These are phyloP conservation scores for Mormyrus lacerda DNA, from an alignment of 2,113 vertebrate genomes.

Conservation along the genomic window DNA sequence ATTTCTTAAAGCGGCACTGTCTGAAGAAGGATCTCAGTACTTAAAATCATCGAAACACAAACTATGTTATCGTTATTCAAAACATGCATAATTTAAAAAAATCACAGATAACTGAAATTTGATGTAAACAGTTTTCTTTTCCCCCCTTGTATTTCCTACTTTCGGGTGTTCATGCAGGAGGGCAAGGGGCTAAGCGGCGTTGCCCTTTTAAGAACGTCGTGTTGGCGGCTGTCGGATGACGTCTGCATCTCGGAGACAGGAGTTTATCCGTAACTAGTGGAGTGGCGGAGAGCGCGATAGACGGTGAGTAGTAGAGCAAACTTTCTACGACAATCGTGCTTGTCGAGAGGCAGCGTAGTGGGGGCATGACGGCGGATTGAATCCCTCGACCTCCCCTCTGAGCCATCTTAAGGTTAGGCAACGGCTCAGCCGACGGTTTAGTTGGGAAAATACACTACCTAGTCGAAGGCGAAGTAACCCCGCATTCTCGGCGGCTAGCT, in stretches of 20 bases:
- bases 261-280: constrained; percentile 10
- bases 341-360: not conserved
- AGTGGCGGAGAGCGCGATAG: constrained; percentile 21
- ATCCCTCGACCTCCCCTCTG: not conserved
- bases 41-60: not conserved
- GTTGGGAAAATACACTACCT: not conserved
- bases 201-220: constrained; percentile 23
- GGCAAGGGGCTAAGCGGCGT: not conserved
- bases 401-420: not conserved
- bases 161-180: not conserved
- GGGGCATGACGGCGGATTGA: not conserved
- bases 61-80: not conserved
- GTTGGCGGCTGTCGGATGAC: constrained; percentile 16
- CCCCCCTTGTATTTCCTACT: not conserved
- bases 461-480: not conserved
- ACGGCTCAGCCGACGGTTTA: not conserved
- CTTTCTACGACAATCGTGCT: constrained; percentile 14
- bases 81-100: not conserved
- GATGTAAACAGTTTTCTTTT: not conserved
- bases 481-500: constrained; percentile 1
- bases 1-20: not conserved
- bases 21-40: not conserved
- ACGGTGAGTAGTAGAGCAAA: constrained; percentile 20
- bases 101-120: not conserved
- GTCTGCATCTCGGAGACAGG: constrained; percentile 17